Evolutionary conservation across 2,888 invertebrate species (phyloP), one percentile per base, ranked within the genome.

Genomic region (Thelaira solivaga): DNA sequence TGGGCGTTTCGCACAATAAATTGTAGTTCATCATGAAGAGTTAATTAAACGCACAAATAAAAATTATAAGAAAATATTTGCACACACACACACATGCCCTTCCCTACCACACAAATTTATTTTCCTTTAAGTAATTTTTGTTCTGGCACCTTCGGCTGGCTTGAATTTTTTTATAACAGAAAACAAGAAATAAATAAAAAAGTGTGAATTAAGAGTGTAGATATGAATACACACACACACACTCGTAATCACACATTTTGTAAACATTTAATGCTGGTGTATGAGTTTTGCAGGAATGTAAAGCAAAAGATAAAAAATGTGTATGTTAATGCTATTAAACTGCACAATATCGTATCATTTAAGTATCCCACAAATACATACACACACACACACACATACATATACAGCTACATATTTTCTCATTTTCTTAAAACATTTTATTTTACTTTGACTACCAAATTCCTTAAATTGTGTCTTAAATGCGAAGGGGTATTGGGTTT

Each of bases 31-130:
- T 61, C 51, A 16, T 16, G 43, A 8, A 34, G 16, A 51, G 67
- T 59, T 61, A 43, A 74, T 74, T 61, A 65, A 73, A 59, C 41
- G 10, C 16, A n/a, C n/a, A n/a, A n/a, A n/a, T n/a, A n/a, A n/a
- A n/a, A n/a, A n/a, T n/a, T n/a, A n/a, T n/a, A n/a, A n/a, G n/a
- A n/a, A n/a, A n/a, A n/a, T n/a, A n/a, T 7, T 13, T 16, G 13
- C 26, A 39, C 29, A 29, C 20, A 11, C 13, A 7, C 2, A n/a
- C 22, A 7, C 8, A 45, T 7, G 20, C n/a, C n/a, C n/a, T n/a
- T n/a, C n/a, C n/a, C n/a, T n/a, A n/a, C n/a, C 11, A 43, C 8
- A 45, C 5, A 18, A 36, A 39, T 31, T 34, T 31, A n/a, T 29
- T n/a, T 34, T 6, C 26, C 1, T 29, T 18, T 29, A n/a, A n/a